A percentile compares a stretch with the other conserved stretches of the same genome.
Evolutionary conservation across 2,113 vertebrate species (phyloP).

Genomic region (Salvelinus fontinalis): DNA sequence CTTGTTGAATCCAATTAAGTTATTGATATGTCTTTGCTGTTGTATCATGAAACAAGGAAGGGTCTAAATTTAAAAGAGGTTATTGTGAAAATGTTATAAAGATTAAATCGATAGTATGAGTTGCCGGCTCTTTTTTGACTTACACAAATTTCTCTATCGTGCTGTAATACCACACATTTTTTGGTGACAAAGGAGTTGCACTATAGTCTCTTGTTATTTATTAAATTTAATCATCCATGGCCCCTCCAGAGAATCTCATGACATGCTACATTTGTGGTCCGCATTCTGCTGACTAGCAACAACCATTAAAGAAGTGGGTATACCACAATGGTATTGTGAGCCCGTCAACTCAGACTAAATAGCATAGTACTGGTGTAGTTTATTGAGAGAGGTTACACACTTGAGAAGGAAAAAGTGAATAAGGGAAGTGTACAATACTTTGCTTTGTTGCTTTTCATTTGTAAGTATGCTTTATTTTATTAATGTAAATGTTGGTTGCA

Average conservation of each 20-base stretch:
- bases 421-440: no score
- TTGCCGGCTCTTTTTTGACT: not conserved
- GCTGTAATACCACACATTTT: not conserved
- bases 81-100: constrained; percentile 61
- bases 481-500: no score
- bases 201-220: no score
- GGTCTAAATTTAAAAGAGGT: constrained; percentile 48
- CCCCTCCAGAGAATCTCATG: constrained; percentile 64
- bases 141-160: no score
- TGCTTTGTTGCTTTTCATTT: no score
- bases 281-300: constrained; percentile 50
- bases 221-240: constrained; percentile 39
- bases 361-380: no score
- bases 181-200: no score
- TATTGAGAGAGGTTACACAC: no score
- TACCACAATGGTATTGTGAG: not conserved
- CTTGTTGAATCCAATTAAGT: constrained; percentile 37
- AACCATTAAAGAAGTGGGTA: not conserved
- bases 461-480: no score
- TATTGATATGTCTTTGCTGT: constrained; percentile 39
- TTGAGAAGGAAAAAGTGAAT: no score
- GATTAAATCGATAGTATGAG: constrained; percentile 35
- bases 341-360: not conserved
- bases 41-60: constrained; percentile 11
- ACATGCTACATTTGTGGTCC: constrained; percentile 61